Percentiles rank a stretch among this genome's conserved stretches.
These are phyloP conservation scores for Clinocottus analis DNA, from an alignment of 2,113 vertebrate species.

Conservation along the genomic window DNA sequence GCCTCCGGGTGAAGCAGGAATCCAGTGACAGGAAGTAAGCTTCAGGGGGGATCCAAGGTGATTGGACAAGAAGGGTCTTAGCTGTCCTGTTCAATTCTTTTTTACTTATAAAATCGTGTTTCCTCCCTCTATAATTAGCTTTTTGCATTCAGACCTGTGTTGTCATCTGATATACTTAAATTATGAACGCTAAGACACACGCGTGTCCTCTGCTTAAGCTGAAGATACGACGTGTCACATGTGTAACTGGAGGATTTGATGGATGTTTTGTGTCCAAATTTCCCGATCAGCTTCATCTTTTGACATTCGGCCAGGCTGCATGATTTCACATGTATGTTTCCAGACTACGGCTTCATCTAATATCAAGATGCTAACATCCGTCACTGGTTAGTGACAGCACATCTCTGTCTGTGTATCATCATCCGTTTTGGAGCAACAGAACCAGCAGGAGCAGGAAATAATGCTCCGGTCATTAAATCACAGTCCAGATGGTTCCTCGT, in stretches of 20 bases:
- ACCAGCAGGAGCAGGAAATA: slow-evolving; percentile 21
- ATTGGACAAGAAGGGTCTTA: slow-evolving; percentile 62
- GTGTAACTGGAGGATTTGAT: slow-evolving; percentile 16
- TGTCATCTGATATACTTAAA: slow-evolving; percentile 3
- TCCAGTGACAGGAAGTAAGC: slow-evolving; percentile 56
- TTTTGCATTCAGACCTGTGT: neutral
- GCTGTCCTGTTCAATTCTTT: slow-evolving; percentile 40
- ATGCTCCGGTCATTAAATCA: slow-evolving; percentile 45
- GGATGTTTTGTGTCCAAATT: neutral
- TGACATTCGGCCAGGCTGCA: slow-evolving; percentile 15
- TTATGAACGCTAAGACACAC: neutral
- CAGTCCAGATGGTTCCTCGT: slow-evolving; percentile 46
- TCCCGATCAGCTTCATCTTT: slow-evolving; percentile 13
- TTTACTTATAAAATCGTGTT: slow-evolving; percentile 39
- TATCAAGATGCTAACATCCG: slow-evolving; percentile 31
- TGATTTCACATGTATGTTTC: slow-evolving; percentile 21
- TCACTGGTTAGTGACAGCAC: slow-evolving; percentile 30
- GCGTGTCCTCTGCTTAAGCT: neutral
- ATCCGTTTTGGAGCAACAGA: slow-evolving; percentile 18
- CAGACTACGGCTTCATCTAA: slow-evolving; percentile 8
- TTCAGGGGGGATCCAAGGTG: slow-evolving; percentile 53
- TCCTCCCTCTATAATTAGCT: slow-evolving; percentile 16
- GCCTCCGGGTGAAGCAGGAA: slow-evolving; percentile 48
- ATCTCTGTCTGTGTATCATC: slow-evolving; percentile 25
- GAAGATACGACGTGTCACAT: neutral